Conservation (phyloP, 2,113 vertebrate genomes). For the Herpailurus yagouaroundi region DNA sequence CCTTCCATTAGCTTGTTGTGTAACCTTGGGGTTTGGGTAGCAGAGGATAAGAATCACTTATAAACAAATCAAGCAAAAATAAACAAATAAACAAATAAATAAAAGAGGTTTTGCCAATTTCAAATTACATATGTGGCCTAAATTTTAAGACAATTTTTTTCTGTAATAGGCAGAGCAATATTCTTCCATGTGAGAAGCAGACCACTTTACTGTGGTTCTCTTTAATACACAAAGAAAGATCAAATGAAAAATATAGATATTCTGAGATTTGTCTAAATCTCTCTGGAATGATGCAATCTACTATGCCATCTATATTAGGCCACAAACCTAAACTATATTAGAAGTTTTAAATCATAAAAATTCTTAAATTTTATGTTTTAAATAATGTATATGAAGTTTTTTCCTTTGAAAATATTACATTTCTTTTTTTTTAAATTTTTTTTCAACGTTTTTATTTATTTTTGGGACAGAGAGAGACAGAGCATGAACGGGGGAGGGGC, state of each 20-base stretch:
- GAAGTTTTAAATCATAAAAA: not conserved
- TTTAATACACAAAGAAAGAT: not conserved
- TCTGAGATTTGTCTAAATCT: not conserved
- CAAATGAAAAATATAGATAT: not conserved
- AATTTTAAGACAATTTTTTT: conserved; percentile 6
- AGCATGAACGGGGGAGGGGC: too few species aligned
- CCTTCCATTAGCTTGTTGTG: conserved; percentile 14
- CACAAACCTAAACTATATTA: not conserved
- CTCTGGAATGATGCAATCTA: not conserved
- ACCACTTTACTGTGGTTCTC: not conserved
- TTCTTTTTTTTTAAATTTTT: not conserved
- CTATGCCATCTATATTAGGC: not conserved
- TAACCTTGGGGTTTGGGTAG: not conserved
- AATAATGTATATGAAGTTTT: not conserved
- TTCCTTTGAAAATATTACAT: not conserved
- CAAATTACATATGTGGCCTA: conserved; percentile 39
- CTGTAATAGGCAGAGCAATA: conserved; percentile 25
- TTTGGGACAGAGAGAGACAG: too few species aligned
- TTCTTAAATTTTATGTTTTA: not conserved
- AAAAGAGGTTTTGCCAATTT: conserved; percentile 38
- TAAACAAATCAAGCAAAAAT: conserved; percentile 1
- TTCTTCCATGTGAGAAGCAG: conserved; percentile 21
- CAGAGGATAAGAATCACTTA: conserved; percentile 1
- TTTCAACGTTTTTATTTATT: too few species aligned
- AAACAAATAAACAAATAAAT: not conserved